A percentile compares a stretch with the other conserved stretches of the same genome.
Evolutionary conservation across 1,140 invertebrate species (phyloP).

Genomic region (Lepidurus packardi): DNA sequence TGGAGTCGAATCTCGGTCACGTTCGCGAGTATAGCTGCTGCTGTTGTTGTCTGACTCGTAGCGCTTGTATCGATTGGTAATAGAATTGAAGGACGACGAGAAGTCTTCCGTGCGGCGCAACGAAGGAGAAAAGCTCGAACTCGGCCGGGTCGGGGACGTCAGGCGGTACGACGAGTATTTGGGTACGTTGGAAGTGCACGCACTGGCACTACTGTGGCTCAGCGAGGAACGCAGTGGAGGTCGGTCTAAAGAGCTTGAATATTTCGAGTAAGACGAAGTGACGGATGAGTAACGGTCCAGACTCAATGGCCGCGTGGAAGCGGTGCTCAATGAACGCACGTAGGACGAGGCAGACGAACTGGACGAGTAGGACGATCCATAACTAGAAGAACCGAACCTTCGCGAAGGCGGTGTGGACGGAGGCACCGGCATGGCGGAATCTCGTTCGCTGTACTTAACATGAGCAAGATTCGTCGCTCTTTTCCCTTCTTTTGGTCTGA

Average conservation of each 20-base stretch:
- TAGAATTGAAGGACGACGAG: constrained; percentile 1
- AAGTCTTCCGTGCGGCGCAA: background rate
- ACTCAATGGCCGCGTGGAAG: constrained; percentile 5
- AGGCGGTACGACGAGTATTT: background rate
- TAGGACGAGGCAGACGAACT: background rate
- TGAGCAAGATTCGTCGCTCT: no score
- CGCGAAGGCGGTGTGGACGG: constrained; percentile 12
- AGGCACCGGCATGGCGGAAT: constrained; percentile 5
- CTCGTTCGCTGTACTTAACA: background rate
- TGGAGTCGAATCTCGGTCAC: background rate
- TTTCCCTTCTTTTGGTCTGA: no score
- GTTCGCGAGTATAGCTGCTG: background rate
- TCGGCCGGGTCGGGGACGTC: background rate
- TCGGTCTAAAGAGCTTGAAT: background rate
- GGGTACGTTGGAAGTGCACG: background rate
- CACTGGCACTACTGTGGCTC: background rate
- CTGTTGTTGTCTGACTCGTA: background rate
- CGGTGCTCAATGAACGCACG: background rate
- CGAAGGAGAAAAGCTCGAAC: background rate
- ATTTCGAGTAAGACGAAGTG: background rate
- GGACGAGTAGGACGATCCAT: constrained; percentile 3
- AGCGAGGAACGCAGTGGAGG: background rate
- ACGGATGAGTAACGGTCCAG: background rate
- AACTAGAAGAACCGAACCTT: background rate
- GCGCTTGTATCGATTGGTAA: constrained; percentile 8